These are phyloP conservation scores for Arizona elegans DNA, from an alignment of 2,113 vertebrate genomes.

Conservation along the genomic window DNA sequence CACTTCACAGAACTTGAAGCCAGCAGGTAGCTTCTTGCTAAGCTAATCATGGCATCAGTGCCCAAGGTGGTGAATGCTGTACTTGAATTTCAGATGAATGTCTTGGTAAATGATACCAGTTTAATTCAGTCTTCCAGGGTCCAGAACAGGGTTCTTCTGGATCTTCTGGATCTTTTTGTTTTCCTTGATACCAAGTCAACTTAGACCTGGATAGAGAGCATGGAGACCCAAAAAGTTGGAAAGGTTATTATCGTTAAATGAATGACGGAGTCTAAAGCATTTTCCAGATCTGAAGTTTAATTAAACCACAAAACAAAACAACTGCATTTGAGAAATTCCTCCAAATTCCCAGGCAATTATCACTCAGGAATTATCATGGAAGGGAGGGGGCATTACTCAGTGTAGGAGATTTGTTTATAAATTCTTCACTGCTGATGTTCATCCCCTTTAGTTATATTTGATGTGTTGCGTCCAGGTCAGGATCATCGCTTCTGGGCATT, in stretches of 20 bases:
- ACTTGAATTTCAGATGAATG: constrained; percentile 75
- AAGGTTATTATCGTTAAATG: background rate
- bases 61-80: constrained; percentile 74
- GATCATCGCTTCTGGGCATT: background rate
- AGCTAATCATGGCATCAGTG: constrained; percentile 79
- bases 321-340: background rate
- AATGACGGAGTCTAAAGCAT: background rate
- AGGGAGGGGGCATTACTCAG: background rate
- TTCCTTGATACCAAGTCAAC: constrained; percentile 47
- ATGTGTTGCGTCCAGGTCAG: background rate
- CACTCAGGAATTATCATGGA: background rate
- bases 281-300: background rate
- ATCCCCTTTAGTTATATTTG: background rate
- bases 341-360: background rate
- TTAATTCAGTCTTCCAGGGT: constrained; percentile 71
- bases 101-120: constrained; percentile 70
- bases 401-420: background rate
- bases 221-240: background rate
- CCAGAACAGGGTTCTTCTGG: constrained; percentile 47
- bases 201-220: background rate
- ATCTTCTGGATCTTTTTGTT: constrained; percentile 38
- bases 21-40: constrained; percentile 84
- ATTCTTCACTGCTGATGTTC: background rate
- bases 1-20: constrained; percentile 77
- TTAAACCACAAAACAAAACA: background rate